Base-by-base conservation (phyloP, 2,888 invertebrate species). In the Corythucha ciliata region DNA sequence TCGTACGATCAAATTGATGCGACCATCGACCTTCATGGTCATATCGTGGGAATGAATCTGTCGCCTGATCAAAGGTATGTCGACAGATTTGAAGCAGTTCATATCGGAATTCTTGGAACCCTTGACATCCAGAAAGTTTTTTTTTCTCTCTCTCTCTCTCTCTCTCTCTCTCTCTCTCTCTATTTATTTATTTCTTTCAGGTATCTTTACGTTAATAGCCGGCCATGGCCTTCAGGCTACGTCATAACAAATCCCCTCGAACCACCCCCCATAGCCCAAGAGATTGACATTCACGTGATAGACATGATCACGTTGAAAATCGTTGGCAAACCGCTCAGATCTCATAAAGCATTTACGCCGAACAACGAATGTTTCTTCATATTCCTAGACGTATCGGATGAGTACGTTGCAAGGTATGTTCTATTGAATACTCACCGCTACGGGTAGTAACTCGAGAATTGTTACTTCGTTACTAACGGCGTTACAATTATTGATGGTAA, bases 301-400 rank as follows among this genome's bases (percentile, higher is more conserved):
- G 88, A 89, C 69, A 71, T 89, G 58, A 76, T 78, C 52, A 83
- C 80, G 0, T 70, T 87, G 54, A 78, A 80, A 63, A 77, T 78
- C 65, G 83, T 86, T 4, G 87, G 86, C 4, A 81, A 78, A 51
- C 83, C 86, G 80, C 67, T 84, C 24, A 72, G 83, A 53, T 77
- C 84, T 1, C 87, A 87, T 66, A 82, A 82, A 65, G 86, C 85
- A 1, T 89, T 83, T 65, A 87, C 87, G 2, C 80, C 85, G 1
- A 85, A 85, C 64, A 83, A 83, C 50, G 85, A 87, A 64, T 88
- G 87, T 62, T 88, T 86, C 66, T 87, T 87, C 64, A 86, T 88
- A 63, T 89, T 88, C 67, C 70, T 88, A 39, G 86, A 88, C 66
- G 87, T 86, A 4, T 81, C 80, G 62, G 76, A 84, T 59, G 79